A percentile compares a stretch with the other conserved stretches of the same genome.
Evolutionary conservation across 1,140 invertebrate species (phyloP).

Genomic region (Apocrypta bakeri): DNA sequence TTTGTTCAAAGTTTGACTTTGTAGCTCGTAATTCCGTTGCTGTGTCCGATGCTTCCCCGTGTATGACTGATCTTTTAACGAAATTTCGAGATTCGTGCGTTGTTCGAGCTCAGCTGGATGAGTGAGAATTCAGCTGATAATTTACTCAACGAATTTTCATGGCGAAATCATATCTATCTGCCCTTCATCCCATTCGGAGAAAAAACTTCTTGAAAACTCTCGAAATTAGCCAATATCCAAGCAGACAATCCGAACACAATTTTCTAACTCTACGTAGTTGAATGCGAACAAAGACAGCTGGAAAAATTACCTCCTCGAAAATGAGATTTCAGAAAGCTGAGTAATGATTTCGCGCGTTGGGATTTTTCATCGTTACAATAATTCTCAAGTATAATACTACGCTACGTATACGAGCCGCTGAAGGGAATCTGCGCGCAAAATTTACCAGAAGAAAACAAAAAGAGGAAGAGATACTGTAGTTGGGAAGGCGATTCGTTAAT

Average conservation of each 20-base stretch:
- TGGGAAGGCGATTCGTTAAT: slow-evolving; percentile 19
- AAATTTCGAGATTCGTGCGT: neutral
- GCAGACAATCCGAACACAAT: neutral
- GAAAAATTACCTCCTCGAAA: slow-evolving; percentile 13
- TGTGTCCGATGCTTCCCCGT: neutral
- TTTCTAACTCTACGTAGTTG: neutral
- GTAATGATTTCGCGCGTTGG: slow-evolving; percentile 28
- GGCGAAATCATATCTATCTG: neutral
- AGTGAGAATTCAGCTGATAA: neutral
- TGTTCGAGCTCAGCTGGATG: too few species aligned
- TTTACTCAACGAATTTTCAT: too few species aligned
- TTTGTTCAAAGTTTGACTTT: too few species aligned
- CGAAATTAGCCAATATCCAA: neutral
- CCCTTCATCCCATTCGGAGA: neutral
- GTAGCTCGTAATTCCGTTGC: neutral
- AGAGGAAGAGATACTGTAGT: neutral
- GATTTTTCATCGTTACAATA: slow-evolving; percentile 30
- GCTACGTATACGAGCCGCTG: neutral
- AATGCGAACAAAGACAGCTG: neutral
- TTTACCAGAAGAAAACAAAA: neutral
- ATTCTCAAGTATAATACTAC: neutral
- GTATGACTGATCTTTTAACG: neutral
- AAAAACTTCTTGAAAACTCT: neutral
- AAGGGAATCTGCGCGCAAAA: neutral
- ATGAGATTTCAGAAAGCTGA: slow-evolving; percentile 20